Conservation (phyloP, 1,140 invertebrate species). For the Anadara kagoshimensis region DNA sequence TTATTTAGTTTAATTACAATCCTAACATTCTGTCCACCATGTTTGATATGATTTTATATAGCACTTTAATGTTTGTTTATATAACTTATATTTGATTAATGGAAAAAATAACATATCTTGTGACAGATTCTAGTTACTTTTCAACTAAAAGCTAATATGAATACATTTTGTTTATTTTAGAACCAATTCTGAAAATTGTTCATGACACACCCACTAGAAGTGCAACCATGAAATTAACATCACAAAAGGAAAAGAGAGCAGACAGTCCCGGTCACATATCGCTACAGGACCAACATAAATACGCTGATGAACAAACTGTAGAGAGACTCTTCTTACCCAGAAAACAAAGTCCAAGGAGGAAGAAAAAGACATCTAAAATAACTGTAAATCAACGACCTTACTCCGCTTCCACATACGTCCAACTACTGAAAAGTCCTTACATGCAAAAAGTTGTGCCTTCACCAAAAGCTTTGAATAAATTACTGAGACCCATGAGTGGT, state of each 20-base stretch:
- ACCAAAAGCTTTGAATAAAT: constrained; percentile 44
- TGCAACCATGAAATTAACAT: not conserved
- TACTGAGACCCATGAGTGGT: constrained; percentile 42
- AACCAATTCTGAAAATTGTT: constrained; percentile 39
- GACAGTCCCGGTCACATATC: constrained; percentile 13
- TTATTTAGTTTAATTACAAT: too few species aligned
- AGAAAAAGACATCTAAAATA: constrained; percentile 43
- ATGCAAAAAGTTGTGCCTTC: constrained; percentile 57
- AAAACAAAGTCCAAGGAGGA: constrained; percentile 49
- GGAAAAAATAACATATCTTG: too few species aligned
- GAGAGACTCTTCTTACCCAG: constrained; percentile 51
- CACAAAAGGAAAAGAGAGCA: constrained; percentile 8
- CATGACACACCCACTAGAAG: constrained; percentile 7
- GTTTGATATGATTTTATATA: too few species aligned
- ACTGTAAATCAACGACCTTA: constrained; percentile 63
- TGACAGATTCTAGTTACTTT: too few species aligned
- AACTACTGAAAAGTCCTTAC: constrained; percentile 63
- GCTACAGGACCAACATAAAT: constrained; percentile 24
- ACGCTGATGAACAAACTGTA: constrained; percentile 30
- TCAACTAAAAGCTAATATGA: too few species aligned
- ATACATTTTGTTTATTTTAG: constrained; percentile 31
- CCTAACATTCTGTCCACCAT: too few species aligned
- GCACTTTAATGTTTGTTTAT: too few species aligned
- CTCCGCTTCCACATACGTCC: constrained; percentile 58
- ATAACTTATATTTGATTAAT: too few species aligned